Base-by-base conservation (phyloP, 2,113 vertebrate genomes). In the Lepisosteus oculatus region DNA sequence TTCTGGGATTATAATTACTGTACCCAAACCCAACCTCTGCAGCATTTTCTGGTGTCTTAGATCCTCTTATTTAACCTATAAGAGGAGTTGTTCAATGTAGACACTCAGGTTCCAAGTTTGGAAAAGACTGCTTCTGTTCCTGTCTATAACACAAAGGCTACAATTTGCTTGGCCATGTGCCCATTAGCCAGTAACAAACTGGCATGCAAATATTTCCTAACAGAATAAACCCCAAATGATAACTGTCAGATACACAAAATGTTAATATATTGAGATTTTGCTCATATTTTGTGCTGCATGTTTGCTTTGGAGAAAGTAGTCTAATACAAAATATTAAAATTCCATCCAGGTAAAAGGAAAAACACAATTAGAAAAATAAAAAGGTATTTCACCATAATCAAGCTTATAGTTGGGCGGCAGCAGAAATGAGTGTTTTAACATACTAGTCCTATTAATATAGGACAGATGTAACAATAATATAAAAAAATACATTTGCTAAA, bases 351-450 rank as follows among this genome's bases (percentile, higher is more conserved):
- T 59, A 11, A 65, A 65, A 29, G 42, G 29, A 65, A 29, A 29
- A 43, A 41, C 42, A 41, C 3, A 65, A 65, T 65, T 65, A 61
- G 44, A 17, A 61, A 68, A 74, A 7, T 41, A 61, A 66, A 7
- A 59, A 15, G 17, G 13, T 55, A 5, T 44, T 61, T 70, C 61
- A 67, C 43, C 65, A 73, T 45, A 61, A 68, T 68, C 17, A 61
- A 68, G 42, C 44, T 59, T 59, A 59, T 15, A 59, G 5, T 14
- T 12, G 13, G n/a, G 66, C 47, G 17, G 55, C 54, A 45, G 17
- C 66, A 12, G 66, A 55, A 29, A 68, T 29, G 29, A 29, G 1
- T 42, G 6, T 3, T 9, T 6, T 67, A 54, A 9, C 8, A 8
- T 51, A 67, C 45, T 67, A 15, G 51, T 67, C 14, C 2, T 11